These are phyloP conservation scores for Pachyrhynchus sulphureomaculatus DNA, from an alignment of 1,140 invertebrate species.

Conservation along the genomic window DNA sequence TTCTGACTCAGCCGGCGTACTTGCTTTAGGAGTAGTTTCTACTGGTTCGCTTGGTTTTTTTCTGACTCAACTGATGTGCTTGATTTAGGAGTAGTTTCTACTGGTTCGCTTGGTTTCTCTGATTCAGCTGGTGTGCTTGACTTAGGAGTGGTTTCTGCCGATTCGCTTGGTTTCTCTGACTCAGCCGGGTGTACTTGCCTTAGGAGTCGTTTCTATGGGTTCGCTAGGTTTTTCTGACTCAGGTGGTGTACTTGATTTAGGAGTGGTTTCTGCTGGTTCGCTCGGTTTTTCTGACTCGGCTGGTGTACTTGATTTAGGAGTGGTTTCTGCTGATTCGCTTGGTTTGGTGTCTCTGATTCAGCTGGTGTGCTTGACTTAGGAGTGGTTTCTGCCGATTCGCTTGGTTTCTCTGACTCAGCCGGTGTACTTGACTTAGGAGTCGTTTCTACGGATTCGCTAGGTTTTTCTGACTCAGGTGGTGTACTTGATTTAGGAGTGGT, in stretches of 20 bases:
- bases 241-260: not conserved
- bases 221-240: not conserved
- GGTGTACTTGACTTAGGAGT: constrained; percentile 1
- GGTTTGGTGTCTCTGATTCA: not conserved
- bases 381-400: not conserved
- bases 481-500: not conserved
- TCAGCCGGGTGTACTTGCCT: not conserved
- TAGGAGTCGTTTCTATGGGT: not conserved
- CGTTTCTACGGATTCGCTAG: not conserved
- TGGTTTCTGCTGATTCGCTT: not conserved
- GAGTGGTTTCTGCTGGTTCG: not conserved
- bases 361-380: not conserved
- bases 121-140: not conserved
- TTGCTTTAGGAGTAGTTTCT: not conserved
- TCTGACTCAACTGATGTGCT: not conserved
- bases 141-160: not conserved
- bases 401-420: not conserved
- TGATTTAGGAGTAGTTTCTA: not conserved
- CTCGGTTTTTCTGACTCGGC: not conserved
- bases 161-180: not conserved
- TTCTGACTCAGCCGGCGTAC: not conserved
- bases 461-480: not conserved
- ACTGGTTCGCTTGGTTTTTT: not conserved
- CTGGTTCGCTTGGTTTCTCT: not conserved
- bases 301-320: not conserved